Evolutionary conservation across 2,888 invertebrate species (phyloP), one percentile per base, ranked within the genome.

Genomic region (Pristionchus arcanus): DNA sequence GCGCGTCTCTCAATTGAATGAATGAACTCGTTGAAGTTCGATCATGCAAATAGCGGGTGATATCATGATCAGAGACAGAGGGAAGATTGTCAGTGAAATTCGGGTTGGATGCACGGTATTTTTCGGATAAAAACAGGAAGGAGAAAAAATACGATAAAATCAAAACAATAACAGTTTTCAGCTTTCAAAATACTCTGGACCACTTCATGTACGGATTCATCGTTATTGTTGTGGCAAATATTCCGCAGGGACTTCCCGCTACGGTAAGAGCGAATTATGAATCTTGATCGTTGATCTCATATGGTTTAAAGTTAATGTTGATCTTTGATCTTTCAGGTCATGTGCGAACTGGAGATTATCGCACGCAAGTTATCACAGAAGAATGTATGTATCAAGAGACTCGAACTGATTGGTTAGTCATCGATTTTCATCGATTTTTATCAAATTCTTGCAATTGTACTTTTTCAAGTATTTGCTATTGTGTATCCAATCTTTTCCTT

Each of bases 331-430:
- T 68, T 15, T 53, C 55, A 88, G 87, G 94, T 95, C 15, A 94
- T 95, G 93, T 94, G 94, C 2, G 94, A 95, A 85, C 81, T 95
- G 84, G 92, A 91, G 88, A 95, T 95, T 71, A 95, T 95, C 87
- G 95, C 99, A 90, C 97, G 99, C 93, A 97, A 99, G 96, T 99
- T 99, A 99, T 99, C 99, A 95, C 99, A 99, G 97, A 99, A 99
- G 97, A 99, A 99, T 96, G 99, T 99, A 94, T 99, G 99, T 96
- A 99, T 99, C 90, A 94, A 94, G 89, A 92, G 93, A 31, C 90
- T 95, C 53, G 94, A 95, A 71, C 90, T 95, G 3, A 94, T 95
- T 85, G 94, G 92, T 92, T 13, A 85, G 88, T 31, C 49, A 34
- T 4, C 9, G 15, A 37, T 9, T 68, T 28, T 7, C 31, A 7